These are phyloP conservation scores for Podocnemis expansa DNA, from an alignment of 2,113 vertebrate species.

Conservation along the genomic window DNA sequence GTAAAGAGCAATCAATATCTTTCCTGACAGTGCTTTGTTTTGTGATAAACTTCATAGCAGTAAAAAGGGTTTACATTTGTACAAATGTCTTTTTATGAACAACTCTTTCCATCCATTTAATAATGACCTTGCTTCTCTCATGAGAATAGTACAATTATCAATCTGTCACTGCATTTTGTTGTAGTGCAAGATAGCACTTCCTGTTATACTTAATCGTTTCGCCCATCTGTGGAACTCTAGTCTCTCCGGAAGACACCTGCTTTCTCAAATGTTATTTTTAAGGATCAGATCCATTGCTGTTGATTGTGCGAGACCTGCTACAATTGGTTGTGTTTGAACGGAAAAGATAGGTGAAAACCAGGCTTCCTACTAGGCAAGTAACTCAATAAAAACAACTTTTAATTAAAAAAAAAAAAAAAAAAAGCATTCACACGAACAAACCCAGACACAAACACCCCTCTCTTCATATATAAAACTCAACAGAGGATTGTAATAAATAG, in stretches of 20 bases:
- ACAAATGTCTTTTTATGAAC: constrained; percentile 67
- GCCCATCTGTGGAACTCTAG: constrained; percentile 71
- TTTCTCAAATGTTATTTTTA: constrained; percentile 73
- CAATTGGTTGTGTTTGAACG: constrained; percentile 23
- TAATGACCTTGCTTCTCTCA: constrained; percentile 77
- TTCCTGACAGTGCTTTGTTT: constrained; percentile 67
- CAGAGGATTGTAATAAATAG: background rate
- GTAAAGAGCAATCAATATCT: constrained; percentile 37
- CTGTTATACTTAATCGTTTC: constrained; percentile 64
- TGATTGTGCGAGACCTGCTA: constrained; percentile 29
- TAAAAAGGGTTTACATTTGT: constrained; percentile 65
- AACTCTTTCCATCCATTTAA: constrained; percentile 79
- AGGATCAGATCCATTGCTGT: constrained; percentile 38
- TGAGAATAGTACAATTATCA: constrained; percentile 74
- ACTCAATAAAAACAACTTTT: constrained; percentile 1
- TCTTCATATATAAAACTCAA: constrained; percentile 31
- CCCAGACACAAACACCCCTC: background rate
- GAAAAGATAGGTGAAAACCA: constrained; percentile 31
- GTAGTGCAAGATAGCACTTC: constrained; percentile 61
- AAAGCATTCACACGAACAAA: background rate
- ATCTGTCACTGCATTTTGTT: constrained; percentile 69
- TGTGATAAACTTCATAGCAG: constrained; percentile 72
- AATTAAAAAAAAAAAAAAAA: background rate
- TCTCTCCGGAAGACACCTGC: constrained; percentile 74
- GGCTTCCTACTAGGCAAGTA: background rate